Evolutionary conservation across 1,140 invertebrate genomes (phyloP).

Genomic region (Euura saliciscinereae): DNA sequence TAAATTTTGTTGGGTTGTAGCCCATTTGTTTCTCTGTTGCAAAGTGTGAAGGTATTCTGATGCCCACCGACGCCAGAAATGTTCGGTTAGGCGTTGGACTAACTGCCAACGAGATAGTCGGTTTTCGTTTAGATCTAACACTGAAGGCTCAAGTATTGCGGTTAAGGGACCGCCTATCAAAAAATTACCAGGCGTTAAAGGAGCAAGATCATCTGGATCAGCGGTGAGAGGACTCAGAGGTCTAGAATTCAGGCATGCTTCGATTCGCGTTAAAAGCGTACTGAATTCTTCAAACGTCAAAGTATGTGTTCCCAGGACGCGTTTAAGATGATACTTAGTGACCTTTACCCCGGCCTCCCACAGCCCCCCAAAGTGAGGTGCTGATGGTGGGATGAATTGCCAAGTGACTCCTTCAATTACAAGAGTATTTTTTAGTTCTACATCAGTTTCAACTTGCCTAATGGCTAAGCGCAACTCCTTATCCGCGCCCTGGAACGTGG

Average conservation of each 20-base stretch:
- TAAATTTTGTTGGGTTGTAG: too few relatives aligned
- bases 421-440: neutral
- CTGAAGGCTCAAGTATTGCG: too few relatives aligned
- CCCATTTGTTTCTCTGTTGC: too few relatives aligned
- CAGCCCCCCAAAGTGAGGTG: neutral
- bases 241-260: constrained; percentile 21
- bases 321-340: constrained; percentile 5
- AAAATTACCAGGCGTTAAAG: too few relatives aligned
- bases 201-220: too few relatives aligned
- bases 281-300: constrained; percentile 16
- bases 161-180: too few relatives aligned
- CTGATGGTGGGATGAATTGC: neutral
- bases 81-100: too few relatives aligned
- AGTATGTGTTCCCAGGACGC: neutral
- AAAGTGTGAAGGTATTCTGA: too few relatives aligned
- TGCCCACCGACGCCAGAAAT: too few relatives aligned
- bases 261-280: constrained; percentile 12
- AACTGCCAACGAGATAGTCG: too few relatives aligned
- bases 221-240: too few relatives aligned
- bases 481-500: constrained; percentile 24
- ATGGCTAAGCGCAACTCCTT: constrained; percentile 18
- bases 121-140: too few relatives aligned
- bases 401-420: neutral
- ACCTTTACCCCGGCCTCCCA: constrained; percentile 12
- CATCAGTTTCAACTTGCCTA: neutral